Evolutionary conservation across 2,888 invertebrate genomes (phyloP).

Genomic region (Lithodes maja): DNA sequence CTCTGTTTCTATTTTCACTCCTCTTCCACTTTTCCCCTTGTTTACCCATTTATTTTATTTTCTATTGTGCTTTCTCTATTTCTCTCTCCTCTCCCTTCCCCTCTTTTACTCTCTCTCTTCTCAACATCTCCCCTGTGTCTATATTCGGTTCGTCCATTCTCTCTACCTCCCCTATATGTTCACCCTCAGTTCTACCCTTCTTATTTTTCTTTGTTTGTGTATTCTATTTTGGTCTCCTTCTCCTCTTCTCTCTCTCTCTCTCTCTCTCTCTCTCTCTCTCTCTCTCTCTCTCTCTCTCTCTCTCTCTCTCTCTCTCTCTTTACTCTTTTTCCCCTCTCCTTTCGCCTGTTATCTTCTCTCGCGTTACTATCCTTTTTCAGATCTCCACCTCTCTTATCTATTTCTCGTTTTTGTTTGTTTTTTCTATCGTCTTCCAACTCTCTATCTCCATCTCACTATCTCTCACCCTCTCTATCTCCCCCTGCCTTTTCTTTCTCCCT

Average conservation of each 20-base stretch:
- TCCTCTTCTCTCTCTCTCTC: background rate
- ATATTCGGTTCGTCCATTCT: background rate
- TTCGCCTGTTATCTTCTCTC: background rate
- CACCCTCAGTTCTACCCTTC: background rate
- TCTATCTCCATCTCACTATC: constrained; percentile 1
- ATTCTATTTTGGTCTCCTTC: background rate
- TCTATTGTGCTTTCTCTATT: background rate
- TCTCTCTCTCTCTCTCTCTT: background rate
- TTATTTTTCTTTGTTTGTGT: background rate
- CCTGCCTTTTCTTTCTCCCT: background rate
- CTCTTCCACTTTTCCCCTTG: too few relatives aligned
- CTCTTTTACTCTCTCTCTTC: background rate
- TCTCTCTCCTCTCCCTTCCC: background rate
- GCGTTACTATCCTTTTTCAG: background rate
- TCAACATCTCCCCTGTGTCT: background rate
- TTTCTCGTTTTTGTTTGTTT: background rate
- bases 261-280: background rate
- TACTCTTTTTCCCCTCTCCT: background rate
- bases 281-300: background rate
- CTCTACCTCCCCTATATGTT: background rate
- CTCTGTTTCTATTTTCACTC: too few relatives aligned
- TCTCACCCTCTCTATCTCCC: constrained; percentile 2
- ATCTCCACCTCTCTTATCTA: background rate
- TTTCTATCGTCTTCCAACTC: background rate
- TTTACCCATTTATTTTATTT: too few relatives aligned